A percentile compares a stretch with the other conserved stretches of the same genome.
These are phyloP conservation scores for Xestia c-nigrum DNA, from an alignment of 2,888 invertebrate genomes.

Conservation along the genomic window DNA sequence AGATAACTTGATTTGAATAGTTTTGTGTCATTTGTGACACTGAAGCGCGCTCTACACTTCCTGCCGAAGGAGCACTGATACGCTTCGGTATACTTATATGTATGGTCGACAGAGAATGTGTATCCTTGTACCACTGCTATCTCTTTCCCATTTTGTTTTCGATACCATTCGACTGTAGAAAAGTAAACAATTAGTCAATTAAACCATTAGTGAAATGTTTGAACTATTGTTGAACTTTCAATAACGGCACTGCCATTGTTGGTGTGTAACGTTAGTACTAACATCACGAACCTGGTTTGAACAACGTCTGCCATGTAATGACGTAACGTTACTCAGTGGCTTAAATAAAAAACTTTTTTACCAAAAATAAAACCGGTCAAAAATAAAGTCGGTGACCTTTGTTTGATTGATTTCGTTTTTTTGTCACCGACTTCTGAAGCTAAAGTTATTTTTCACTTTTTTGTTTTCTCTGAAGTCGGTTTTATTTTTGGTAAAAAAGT, in stretches of 20 bases:
- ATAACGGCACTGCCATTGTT: too few species aligned
- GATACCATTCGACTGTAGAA: constrained; percentile 44
- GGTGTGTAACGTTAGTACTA: neutral
- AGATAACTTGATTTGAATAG: constrained; percentile 5
- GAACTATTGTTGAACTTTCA: too few species aligned
- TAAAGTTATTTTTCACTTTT: too few species aligned
- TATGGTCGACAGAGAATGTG: constrained; percentile 63
- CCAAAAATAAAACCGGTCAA: too few species aligned
- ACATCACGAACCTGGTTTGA: neutral
- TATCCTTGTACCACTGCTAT: constrained; percentile 70
- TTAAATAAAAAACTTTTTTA: too few species aligned
- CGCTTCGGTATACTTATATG: neutral
- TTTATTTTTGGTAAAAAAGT: too few species aligned
- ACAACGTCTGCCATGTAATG: neutral
- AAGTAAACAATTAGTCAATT: neutral
- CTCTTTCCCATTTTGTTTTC: constrained; percentile 64
- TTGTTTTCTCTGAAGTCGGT: too few species aligned
- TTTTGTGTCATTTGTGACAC: neutral
- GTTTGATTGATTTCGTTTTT: too few species aligned
- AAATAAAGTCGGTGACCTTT: too few species aligned
- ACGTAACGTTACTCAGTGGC: neutral
- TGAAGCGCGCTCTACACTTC: constrained; percentile 28
- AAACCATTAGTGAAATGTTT: neutral
- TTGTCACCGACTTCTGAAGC: too few species aligned
- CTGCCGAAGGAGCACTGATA: constrained; percentile 12